Base-by-base conservation (phyloP, 2,113 vertebrate genomes). In the Sturnira hondurensis region DNA sequence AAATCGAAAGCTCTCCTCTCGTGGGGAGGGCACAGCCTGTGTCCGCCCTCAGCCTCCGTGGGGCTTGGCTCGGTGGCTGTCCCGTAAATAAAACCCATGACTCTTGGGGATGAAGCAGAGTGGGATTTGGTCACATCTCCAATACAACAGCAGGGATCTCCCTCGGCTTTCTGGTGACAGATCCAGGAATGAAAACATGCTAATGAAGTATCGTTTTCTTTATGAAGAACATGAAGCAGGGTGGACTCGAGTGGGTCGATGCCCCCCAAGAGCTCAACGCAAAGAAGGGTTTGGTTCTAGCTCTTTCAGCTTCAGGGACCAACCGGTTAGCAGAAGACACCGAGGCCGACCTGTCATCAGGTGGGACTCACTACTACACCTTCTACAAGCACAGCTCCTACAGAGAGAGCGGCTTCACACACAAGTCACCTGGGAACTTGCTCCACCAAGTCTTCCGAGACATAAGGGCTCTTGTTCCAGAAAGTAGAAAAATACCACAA, bases 11-110 rank as follows among this genome's bases (percentile, higher is more conserved):
- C 67, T 16, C 50, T 45, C 17, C n/a, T 70, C 41, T 38, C 19
- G 2, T 5, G 9, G 54, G 54, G 38, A 38, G n/a, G 45, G 31
- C 31, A 6, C 16, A 54, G 19, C 5, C 36, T 28, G 5, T 77
- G 73, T 91, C 45, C n/a, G 24, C 61, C 36, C 1, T 0, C 12
- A 41, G n/a, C 67, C 43, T 43, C 45, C 0, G 0, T 2, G 83
- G 70, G 74, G 13, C 31, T 20, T 12, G 54, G 12, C 19, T 76
- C 5, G 5, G 20, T 52, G 43, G 5, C 11, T 45, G 6, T 91
- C 26, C 63, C 4, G 0, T 4, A 31, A 14, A 19, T 9, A 5
- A 7, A 19, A 6, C 28, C 56, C 41, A 19, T 9, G 47, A 47
- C 38, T 47, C 6, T 11, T 11, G 28, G 33, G 22, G 13, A 45